A percentile compares a stretch with the other conserved stretches of the same genome.
These are phyloP conservation scores for Mechanitis mazaeus DNA, from an alignment of 2,888 invertebrate species.

Conservation along the genomic window DNA sequence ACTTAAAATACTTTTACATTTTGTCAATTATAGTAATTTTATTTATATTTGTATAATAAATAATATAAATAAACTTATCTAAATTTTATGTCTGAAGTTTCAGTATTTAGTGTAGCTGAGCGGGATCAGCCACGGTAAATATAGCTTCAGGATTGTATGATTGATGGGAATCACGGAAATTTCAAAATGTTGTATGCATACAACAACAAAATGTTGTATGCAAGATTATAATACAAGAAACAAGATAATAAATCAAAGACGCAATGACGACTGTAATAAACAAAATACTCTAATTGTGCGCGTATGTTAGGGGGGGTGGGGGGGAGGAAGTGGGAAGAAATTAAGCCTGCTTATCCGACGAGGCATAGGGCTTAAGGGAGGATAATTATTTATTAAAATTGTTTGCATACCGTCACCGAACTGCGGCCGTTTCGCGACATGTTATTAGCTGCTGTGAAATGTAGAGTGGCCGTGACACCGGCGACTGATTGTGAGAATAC, in stretches of 20 bases:
- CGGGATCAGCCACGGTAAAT: no score
- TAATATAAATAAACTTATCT: no score
- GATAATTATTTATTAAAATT: conserved; percentile 72
- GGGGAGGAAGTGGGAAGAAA: conserved; percentile 37
- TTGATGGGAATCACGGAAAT: no score
- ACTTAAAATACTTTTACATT: background rate
- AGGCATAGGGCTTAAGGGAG: conserved; percentile 41
- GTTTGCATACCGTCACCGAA: conserved; percentile 49
- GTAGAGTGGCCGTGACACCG: conserved; percentile 37
- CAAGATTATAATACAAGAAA: background rate
- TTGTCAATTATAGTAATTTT: conserved; percentile 2
- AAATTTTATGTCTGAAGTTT: no score
- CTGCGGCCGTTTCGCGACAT: conserved; percentile 38
- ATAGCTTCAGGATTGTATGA: no score
- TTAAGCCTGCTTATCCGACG: conserved; percentile 55
- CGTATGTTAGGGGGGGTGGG: conserved; percentile 32
- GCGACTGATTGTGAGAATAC: conserved; percentile 22
- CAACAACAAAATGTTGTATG: no score
- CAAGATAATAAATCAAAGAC: background rate
- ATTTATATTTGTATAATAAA: no score
- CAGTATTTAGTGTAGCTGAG: no score
- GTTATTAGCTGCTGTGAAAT: conserved; percentile 43
- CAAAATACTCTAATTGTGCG: conserved; percentile 24
- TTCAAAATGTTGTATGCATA: no score
- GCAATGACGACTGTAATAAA: conserved; percentile 19